Evolutionary conservation across 1,140 invertebrate species (phyloP), one percentile per base, ranked within the genome.

Genomic region (Halyomorpha halys): DNA sequence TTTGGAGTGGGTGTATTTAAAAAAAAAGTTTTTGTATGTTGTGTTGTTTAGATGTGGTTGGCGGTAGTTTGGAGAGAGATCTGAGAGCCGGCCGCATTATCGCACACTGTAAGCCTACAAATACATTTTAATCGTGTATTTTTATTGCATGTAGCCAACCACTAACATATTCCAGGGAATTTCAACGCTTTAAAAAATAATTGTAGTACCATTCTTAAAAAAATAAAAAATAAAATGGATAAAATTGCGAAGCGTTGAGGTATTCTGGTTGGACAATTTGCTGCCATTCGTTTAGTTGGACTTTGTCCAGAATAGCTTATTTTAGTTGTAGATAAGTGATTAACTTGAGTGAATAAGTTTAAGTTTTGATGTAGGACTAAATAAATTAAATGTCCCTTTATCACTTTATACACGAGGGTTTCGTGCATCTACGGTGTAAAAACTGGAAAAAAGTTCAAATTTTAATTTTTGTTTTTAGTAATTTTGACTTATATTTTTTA

Each of bases 11-110:
- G 53, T 27, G 5, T 49, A 18, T 16, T 56, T 56, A 25, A 56
- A 25, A 56, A 56, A 56, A 16, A 56, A 21, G 27, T 56, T 23
- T 56, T 3, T 21, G 9, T 56, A 21, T 49, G 53, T 60, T 60
- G 4, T 60, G 13, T 34, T 60, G 49, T 65, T 62, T 65, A 65
- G 64, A 65, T 65, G 64, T 65, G 64, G 64, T 62, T 65, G 64
- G 64, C 64, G 64, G 60, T 65, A 65, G 59, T 60, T 53, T 21
- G 49, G 13, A 61, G 60, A 63, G 61, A 49, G 62, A 21, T 18
- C 62, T 51, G 23, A 27, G 23, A 23, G 19, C 23, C 19, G 23
- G n/a, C 53, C 23, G 8, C 11, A n/a, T 25, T 25, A 23, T 23
- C 53, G 53, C 53, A 21, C 23, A 56, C 18, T 23, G 53, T 56